phyloP scores from a whole-genome alignment of 2,797 vertebrate genomes.

The Ctenochaetus hawaiiensis region DNA sequence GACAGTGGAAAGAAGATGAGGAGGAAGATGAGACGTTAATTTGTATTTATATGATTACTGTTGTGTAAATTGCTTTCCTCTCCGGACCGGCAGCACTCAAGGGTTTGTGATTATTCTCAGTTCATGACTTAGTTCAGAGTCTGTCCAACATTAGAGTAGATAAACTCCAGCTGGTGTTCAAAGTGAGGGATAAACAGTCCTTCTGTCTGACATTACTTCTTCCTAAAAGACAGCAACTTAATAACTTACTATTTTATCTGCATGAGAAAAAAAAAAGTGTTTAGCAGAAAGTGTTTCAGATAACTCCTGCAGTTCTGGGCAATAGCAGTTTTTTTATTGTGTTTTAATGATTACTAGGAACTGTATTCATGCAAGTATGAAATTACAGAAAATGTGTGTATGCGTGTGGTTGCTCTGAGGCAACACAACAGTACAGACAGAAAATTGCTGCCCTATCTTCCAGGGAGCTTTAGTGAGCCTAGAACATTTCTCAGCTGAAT shows the following conservation, averaged over 20 bases:
- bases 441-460: slow-evolving; percentile 57
- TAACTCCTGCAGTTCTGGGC: slow-evolving; percentile 42
- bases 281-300: slow-evolving; percentile 21
- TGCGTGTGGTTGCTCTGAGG: slow-evolving; percentile 42
- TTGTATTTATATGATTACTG: slow-evolving; percentile 53
- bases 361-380: slow-evolving; percentile 41
- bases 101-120: slow-evolving; percentile 47
- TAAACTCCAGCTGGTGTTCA: slow-evolving; percentile 50
- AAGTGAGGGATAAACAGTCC: slow-evolving; percentile 44
- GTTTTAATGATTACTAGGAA: slow-evolving; percentile 41
- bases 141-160: slow-evolving; percentile 44
- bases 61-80: slow-evolving; percentile 45
- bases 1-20: slow-evolving; percentile 18
- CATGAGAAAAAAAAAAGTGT: slow-evolving; percentile 24
- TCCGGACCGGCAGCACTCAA: slow-evolving; percentile 29
- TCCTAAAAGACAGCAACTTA: slow-evolving; percentile 31
- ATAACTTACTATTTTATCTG: slow-evolving; percentile 43
- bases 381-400: slow-evolving; percentile 45
- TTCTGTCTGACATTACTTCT: slow-evolving; percentile 28
- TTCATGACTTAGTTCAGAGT: slow-evolving; percentile 40
- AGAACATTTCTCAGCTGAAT: slow-evolving; percentile 59
- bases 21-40: slow-evolving; percentile 38
- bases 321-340: slow-evolving; percentile 18
- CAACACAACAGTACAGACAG: slow-evolving; percentile 42
- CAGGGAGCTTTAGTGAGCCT: slow-evolving; percentile 39